Evolutionary conservation across 2,888 invertebrate species (phyloP).

Genomic region (Synanthedon formicaeformis): DNA sequence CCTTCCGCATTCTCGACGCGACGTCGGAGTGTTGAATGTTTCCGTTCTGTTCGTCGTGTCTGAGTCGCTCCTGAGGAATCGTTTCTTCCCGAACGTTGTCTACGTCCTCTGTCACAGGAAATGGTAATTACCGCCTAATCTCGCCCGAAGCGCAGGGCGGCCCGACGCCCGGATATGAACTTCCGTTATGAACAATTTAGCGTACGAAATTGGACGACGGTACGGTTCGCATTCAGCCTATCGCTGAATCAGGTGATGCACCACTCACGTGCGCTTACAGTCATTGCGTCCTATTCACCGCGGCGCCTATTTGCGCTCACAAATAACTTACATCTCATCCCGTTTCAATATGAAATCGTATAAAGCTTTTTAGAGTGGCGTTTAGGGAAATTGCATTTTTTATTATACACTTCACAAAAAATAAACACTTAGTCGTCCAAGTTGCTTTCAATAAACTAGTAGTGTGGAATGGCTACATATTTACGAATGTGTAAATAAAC

Average conservation of each 20-base stretch:
- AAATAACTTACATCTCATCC: background rate
- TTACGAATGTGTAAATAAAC: too few species aligned
- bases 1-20: constrained; percentile 25
- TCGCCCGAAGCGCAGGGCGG: constrained; percentile 64
- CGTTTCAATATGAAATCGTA: constrained; percentile 44
- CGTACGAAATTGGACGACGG: constrained; percentile 73
- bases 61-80: constrained; percentile 26
- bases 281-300: constrained; percentile 37
- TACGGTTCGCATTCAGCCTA: constrained; percentile 51
- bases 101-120: constrained; percentile 65
- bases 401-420: constrained; percentile 20
- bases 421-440: too few species aligned
- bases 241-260: constrained; percentile 35
- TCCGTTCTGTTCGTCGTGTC: constrained; percentile 23
- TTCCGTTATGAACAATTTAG: constrained; percentile 89
- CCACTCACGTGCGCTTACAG: constrained; percentile 32
- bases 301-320: constrained; percentile 22
- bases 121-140: constrained; percentile 73
- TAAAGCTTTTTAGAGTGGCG: constrained; percentile 36
- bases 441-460: too few species aligned
- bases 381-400: constrained; percentile 44
- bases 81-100: constrained; percentile 44
- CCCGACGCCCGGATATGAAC: constrained; percentile 83
- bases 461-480: too few species aligned
- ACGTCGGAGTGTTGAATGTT: constrained; percentile 7